Percentiles rank a stretch among this genome's conserved stretches.
Conservation (phyloP, 2,113 vertebrate species). For the Periophthalmus modestus region DNA sequence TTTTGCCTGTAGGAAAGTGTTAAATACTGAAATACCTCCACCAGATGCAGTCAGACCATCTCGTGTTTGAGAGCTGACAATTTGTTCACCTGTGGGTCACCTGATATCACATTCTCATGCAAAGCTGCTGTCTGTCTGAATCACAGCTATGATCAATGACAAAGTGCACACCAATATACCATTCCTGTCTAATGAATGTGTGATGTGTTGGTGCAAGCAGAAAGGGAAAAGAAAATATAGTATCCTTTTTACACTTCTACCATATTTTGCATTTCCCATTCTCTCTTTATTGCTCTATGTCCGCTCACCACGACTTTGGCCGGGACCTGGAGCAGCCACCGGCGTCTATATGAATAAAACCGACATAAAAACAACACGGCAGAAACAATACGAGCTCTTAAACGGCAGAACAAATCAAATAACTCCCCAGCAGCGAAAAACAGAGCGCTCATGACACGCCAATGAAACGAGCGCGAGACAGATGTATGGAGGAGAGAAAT, state of each 20-base stretch:
- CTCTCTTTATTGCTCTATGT: slow-evolving; percentile 29
- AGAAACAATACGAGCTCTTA: slow-evolving; percentile 69
- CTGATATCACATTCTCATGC: slow-evolving; percentile 9
- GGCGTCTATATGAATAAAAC: slow-evolving; percentile 66
- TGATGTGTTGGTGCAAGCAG: slow-evolving; percentile 9
- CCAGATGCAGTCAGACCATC: slow-evolving; percentile 21
- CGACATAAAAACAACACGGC: slow-evolving; percentile 60
- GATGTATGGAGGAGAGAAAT: slow-evolving; percentile 20
- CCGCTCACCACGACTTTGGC: slow-evolving; percentile 40
- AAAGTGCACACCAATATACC: slow-evolving; percentile 37
- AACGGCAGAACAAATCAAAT: slow-evolving; percentile 61
- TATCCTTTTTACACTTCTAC: slow-evolving; percentile 20
- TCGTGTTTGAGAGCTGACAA: slow-evolving; percentile 19
- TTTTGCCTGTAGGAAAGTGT: not conserved
- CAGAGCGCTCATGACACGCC: slow-evolving; percentile 28
- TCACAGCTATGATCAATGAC: slow-evolving; percentile 34
- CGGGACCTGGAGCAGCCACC: slow-evolving; percentile 42
- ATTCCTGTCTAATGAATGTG: slow-evolving; percentile 45
- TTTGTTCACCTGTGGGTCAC: slow-evolving; percentile 21
- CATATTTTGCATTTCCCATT: slow-evolving; percentile 12
- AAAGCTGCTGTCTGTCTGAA: slow-evolving; percentile 21
- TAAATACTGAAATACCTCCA: not conserved
- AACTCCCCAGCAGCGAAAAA: slow-evolving; percentile 43
- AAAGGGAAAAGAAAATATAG: slow-evolving; percentile 14
- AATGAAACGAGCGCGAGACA: slow-evolving; percentile 23